Percentiles rank a stretch among this genome's conserved stretches.
These are phyloP conservation scores for Neomonachus schauinslandi DNA, from an alignment of 2,113 vertebrate genomes.

Conservation along the genomic window DNA sequence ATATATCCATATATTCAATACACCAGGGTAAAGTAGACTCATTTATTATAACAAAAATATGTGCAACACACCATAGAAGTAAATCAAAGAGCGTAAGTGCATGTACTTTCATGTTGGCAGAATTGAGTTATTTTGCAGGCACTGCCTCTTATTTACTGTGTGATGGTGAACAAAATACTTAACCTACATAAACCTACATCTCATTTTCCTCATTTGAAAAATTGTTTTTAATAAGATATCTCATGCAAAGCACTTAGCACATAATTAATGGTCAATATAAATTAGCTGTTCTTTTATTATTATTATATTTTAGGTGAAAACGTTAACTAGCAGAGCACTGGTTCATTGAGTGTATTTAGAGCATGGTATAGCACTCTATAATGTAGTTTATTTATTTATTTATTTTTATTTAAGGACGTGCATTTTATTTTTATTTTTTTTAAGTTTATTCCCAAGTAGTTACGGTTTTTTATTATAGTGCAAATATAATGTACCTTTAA, in stretches of 20 bases:
- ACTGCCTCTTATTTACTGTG: background rate
- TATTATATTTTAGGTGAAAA: conserved; percentile 17
- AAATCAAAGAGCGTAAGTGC: background rate
- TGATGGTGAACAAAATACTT: background rate
- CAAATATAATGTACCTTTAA: too few species aligned
- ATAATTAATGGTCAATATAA: background rate
- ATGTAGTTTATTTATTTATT: background rate
- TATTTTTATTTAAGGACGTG: too few species aligned
- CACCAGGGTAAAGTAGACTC: background rate
- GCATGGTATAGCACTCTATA: background rate
- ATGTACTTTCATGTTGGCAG: background rate
- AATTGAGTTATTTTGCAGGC: background rate
- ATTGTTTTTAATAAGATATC: background rate
- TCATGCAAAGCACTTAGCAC: background rate
- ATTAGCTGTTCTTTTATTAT: background rate
- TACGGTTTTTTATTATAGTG: too few species aligned
- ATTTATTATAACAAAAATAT: background rate
- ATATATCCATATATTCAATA: background rate
- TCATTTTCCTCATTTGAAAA: conserved; percentile 28
- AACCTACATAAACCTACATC: background rate
- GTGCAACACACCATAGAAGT: background rate
- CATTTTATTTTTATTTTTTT: too few species aligned
- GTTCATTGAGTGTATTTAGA: background rate
- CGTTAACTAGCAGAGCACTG: background rate
- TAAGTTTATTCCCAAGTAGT: too few species aligned